Evolutionary conservation across 1,140 invertebrate genomes (phyloP).

Genomic region (Drosophila nebulosa): DNA sequence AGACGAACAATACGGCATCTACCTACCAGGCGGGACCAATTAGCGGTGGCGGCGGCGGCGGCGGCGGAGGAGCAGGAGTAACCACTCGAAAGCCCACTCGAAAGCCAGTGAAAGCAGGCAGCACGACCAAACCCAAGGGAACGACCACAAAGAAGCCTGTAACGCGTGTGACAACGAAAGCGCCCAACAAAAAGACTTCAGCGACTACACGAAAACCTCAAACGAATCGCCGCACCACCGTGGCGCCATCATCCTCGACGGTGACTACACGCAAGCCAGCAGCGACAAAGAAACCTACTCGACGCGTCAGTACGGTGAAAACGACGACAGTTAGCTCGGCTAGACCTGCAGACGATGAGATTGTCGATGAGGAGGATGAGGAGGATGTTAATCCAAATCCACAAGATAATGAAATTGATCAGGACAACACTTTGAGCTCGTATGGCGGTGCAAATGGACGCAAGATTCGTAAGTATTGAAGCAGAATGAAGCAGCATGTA

Average conservation of each 20-base stretch:
- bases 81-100: constrained; percentile 40
- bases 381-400: constrained; percentile 81
- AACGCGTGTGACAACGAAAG: constrained; percentile 81
- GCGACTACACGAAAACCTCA: constrained; percentile 54
- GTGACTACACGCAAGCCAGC: constrained; percentile 74
- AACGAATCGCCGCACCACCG: constrained; percentile 47
- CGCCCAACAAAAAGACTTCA: constrained; percentile 79
- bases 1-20: constrained; percentile 66
- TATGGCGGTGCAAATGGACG: constrained; percentile 62
- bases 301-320: constrained; percentile 33
- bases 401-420: constrained; percentile 81
- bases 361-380: constrained; percentile 81
- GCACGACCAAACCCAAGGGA: constrained; percentile 58
- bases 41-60: constrained; percentile 13
- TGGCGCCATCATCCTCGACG: constrained; percentile 14
- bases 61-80: constrained; percentile 52
- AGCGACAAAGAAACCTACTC: constrained; percentile 82
- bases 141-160: constrained; percentile 67
- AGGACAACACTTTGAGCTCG: constrained; percentile 82
- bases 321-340: constrained; percentile 47
- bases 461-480: constrained; percentile 84
- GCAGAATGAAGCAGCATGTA: constrained; percentile 54
- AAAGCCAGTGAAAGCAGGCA: constrained; percentile 56
- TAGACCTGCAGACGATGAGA: constrained; percentile 53
- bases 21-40: constrained; percentile 39